Conservation (phyloP, 2,888 invertebrate genomes). For the Chymomyza procnemis region DNA sequence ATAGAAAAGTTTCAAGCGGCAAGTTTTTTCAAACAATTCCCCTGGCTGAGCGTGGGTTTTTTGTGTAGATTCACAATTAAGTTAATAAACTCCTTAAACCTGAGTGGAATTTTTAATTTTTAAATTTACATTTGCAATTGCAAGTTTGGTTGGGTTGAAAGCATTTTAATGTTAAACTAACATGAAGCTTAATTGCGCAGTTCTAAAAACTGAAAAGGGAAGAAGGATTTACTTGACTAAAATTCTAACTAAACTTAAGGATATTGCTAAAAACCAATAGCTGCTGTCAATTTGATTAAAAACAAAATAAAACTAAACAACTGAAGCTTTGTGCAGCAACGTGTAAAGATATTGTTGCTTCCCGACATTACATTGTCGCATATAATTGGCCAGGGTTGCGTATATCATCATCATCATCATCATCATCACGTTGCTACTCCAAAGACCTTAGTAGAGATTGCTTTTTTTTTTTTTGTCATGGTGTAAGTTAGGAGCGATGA, state of each 20-base stretch:
- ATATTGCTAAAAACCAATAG: no score
- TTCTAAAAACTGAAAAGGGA: no score
- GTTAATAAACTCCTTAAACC: slow-evolving; percentile 43
- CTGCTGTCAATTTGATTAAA: no score
- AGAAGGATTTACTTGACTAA: no score
- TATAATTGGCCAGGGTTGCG: not conserved
- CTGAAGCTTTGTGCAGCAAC: not conserved
- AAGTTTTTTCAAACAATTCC: no score
- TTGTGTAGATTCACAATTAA: slow-evolving; percentile 10
- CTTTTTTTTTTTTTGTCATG: not conserved
- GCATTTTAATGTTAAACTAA: not conserved
- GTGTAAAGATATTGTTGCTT: not conserved
- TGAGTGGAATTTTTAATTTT: slow-evolving; percentile 37
- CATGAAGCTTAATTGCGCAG: no score
- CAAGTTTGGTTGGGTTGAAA: not conserved
- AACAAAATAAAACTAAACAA: not conserved
- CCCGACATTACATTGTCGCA: not conserved
- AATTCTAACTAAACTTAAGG: no score
- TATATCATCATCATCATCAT: not conserved
- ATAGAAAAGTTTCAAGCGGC: no score
- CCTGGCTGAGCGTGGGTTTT: no score
- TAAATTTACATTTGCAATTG: slow-evolving; percentile 14
- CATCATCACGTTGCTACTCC: not conserved
- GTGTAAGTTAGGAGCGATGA: not conserved
- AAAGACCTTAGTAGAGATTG: not conserved